Evolutionary conservation across 2,797 vertebrate species (phyloP), one percentile per base, ranked within the genome.

Genomic region (Corythornis leucogaster): DNA sequence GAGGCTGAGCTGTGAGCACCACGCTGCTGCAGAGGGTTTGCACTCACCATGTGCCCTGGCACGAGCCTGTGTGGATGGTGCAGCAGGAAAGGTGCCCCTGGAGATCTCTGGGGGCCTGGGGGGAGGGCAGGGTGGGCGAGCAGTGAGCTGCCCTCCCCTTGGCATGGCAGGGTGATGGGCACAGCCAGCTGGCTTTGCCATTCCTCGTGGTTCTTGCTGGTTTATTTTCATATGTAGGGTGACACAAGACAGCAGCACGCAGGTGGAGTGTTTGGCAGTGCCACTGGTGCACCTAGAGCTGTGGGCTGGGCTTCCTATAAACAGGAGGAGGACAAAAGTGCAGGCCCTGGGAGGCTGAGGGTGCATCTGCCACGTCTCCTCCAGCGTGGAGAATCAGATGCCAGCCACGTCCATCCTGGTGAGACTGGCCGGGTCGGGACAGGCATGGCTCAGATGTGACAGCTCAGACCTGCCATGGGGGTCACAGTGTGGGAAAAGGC

Each of bases 231-330:
- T 4, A 1, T 4, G 38, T 12, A 4, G 64, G 28, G 18, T 4
- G 40, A 50, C 46, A 64, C 31, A 30, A 51, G 24, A 8, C 6
- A 7, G 21, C 4, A 5, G 35, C 13, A 7, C 1, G 17, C 19
- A 11, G 1, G 10, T 2, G 8, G 33, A 11, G 42, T 4, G 1
- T 21, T 0, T 0, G n/a, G 55, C 48, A 43, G 24, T 5, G 35
- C 18, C 21, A 45, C 4, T 28, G 5, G 15, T 1, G 15, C 3
- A 6, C 22, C 12, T 24, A 16, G 51, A 80, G 51, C 70, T 33
- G 59, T 20, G 18, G 12, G 84, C 66, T 69, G 33, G 46, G 46
- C 8, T 51, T 42, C 4, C 20, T n/a, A 33, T 11, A 8, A 45
- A 15, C 21, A 16, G 12, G 18, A 22, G 14, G 48, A 53, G 10